Base-by-base conservation (phyloP, 1,140 invertebrate species). In the Meteorus sp. region DNA sequence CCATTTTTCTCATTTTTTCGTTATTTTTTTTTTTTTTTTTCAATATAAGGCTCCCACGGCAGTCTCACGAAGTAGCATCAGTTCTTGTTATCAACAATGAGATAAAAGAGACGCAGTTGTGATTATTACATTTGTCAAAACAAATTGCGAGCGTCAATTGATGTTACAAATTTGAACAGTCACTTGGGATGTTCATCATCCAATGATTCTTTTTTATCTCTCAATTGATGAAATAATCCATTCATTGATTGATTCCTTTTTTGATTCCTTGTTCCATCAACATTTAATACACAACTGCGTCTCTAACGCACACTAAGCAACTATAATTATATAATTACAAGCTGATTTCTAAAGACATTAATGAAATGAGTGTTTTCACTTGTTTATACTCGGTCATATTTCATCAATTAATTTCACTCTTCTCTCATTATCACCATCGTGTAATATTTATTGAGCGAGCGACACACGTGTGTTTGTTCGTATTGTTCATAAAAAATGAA, bases 11-110 rank as follows among this genome's bases (percentile, higher is more conserved):
- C 25, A n/a, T 56, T 45, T 48, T 57, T 57, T 60, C 52, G 15
- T 31, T 29, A 41, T 62, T 55, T 59, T 61, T 58, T 57, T 41
- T 59, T 47, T 43, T 65, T 57, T 60, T 56, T 58, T 61, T 56
- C 29, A 63, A 62, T 68, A 66, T 70, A 70, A 70, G 68, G 68
- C 68, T 66, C 60, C 63, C 66, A 68, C 64, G 58, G 62, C 68
- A 70, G 68, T 70, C 66, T 70, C 66, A 70, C 68, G 61, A 70
- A 70, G 67, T 69, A 69, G 63, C 65, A 69, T 67, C 65, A 69
- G 67, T 68, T 70, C 66, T 68, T 65, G 63, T 66, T n/a, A 48
- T 68, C 61, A 56, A 58, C 51, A 59, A 61, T 44, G 17, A 56
- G 48, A 37, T 33, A 52, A 47, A 43, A 56, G 35, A 53, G 31